phyloP scores from a whole-genome alignment of 2,113 vertebrate species.

The Etheostoma spectabile region DNA sequence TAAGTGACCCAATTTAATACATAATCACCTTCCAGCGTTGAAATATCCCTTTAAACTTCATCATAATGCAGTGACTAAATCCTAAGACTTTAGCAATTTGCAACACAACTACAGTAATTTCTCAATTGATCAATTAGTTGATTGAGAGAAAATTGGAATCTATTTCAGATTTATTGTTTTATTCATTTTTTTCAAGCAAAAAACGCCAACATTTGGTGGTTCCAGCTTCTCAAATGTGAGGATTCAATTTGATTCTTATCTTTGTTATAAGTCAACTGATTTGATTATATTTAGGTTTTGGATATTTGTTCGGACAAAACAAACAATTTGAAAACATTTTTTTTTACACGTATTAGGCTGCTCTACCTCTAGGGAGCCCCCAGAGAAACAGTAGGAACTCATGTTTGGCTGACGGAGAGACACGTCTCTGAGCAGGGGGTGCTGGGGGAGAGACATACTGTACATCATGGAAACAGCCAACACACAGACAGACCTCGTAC shows the following conservation, averaged over 20 bases:
- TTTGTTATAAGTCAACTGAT: not conserved
- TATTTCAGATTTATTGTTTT: not conserved
- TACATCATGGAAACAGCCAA: slow-evolving; percentile 51
- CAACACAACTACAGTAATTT: not conserved
- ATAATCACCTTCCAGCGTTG: too few species aligned
- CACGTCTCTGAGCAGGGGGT: slow-evolving; percentile 9
- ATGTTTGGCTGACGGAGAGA: slow-evolving; percentile 49
- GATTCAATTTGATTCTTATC: not conserved
- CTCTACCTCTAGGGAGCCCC: slow-evolving; percentile 34
- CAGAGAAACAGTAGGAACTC: slow-evolving; percentile 45
- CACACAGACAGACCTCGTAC: slow-evolving; percentile 54
- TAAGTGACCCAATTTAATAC: too few species aligned
- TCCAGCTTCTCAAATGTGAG: not conserved
- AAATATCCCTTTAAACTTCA: too few species aligned
- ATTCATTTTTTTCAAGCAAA: not conserved
- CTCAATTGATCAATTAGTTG: not conserved
- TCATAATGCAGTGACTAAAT: too few species aligned
- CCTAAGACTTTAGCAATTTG: too few species aligned
- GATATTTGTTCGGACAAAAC: not conserved
- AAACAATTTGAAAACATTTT: slow-evolving; percentile 18
- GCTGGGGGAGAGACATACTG: slow-evolving; percentile 4
- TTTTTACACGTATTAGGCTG: slow-evolving; percentile 35
- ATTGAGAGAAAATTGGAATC: not conserved
- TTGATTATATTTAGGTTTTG: not conserved
- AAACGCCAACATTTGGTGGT: not conserved